phyloP scores from a whole-genome alignment of 1,140 invertebrate genomes.

The Drosophila micromelanica region DNA sequence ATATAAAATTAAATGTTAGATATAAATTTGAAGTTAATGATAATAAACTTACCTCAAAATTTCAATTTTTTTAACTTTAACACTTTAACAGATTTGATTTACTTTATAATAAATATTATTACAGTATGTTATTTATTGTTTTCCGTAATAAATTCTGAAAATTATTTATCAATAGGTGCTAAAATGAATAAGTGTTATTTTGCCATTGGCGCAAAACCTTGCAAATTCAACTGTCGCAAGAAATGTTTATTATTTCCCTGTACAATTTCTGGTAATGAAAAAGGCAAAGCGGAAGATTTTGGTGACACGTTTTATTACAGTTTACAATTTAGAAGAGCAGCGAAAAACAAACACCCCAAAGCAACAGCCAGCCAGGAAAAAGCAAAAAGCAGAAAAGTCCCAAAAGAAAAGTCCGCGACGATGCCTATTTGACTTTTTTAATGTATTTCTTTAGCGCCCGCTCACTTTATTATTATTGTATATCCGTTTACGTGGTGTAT shows the following conservation, averaged over 20 bases:
- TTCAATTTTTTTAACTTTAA: too few relatives aligned
- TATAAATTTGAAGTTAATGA: too few relatives aligned
- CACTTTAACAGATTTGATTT: too few relatives aligned
- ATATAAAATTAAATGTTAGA: too few relatives aligned
- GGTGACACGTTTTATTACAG: conserved; percentile 69
- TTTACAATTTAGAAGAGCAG: conserved; percentile 42
- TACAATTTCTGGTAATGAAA: conserved; percentile 64
- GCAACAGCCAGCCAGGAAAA: conserved; percentile 15
- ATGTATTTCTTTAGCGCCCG: conserved; percentile 51
- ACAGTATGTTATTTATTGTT: too few relatives aligned
- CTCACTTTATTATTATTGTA: conserved; percentile 52
- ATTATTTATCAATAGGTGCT: conserved; percentile 50
- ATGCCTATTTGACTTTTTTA: conserved; percentile 64
- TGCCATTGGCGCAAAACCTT: conserved; percentile 32
- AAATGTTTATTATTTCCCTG: conserved; percentile 47
- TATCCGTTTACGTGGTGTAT: conserved; percentile 75
- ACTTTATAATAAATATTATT: too few relatives aligned
- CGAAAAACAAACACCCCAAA: conserved; percentile 48
- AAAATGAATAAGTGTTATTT: conserved; percentile 33
- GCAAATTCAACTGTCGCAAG: conserved; percentile 29
- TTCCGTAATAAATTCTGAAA: not conserved
- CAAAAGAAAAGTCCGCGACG: not conserved
- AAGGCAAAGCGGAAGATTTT: conserved; percentile 35
- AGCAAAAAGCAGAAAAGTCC: not conserved
- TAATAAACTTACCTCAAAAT: too few relatives aligned